Evolutionary conservation across 2,888 invertebrate genomes (phyloP).

Genomic region (Drosophila yooni): DNA sequence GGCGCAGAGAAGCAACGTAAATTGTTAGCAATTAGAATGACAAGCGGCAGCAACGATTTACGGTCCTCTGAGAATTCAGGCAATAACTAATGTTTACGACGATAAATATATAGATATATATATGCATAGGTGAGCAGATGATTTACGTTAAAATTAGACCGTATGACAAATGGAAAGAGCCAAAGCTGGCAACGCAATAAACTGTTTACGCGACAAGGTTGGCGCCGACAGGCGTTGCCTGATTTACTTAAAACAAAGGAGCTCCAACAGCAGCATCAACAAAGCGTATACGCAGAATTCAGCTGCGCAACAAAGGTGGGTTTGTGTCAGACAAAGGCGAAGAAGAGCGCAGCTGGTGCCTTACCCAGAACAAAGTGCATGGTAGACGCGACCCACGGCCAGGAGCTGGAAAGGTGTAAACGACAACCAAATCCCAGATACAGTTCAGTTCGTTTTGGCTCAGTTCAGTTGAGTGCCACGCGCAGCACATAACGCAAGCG

Average conservation of each 20-base stretch:
- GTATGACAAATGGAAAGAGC: conserved; percentile 51
- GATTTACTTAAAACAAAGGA: conserved; percentile 54
- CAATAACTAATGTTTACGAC: conserved; percentile 57
- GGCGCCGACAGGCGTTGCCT: conserved; percentile 34
- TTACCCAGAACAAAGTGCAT: conserved; percentile 25
- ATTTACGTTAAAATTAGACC: conserved; percentile 63
- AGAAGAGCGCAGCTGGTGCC: conserved; percentile 28
- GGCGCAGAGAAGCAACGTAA: conserved; percentile 58
- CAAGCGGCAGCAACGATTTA: conserved; percentile 35
- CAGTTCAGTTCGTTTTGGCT: conserved; percentile 35
- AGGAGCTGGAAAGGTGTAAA: conserved; percentile 25
- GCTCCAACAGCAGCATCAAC: conserved; percentile 10
- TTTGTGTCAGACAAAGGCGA: conserved; percentile 57
- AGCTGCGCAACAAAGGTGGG: conserved; percentile 58
- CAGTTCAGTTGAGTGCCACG: conserved; percentile 51
- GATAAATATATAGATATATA: conserved; percentile 14
- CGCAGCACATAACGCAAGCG: conserved; percentile 40
- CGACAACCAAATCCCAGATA: conserved; percentile 52
- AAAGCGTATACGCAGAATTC: conserved; percentile 25
- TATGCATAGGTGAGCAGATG: conserved; percentile 44
- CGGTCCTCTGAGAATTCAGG: conserved; percentile 34
- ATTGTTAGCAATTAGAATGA: conserved; percentile 55
- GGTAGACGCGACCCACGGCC: conserved; percentile 7
- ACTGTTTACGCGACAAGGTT: conserved; percentile 73
- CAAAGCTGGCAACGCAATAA: conserved; percentile 70